A percentile compares a stretch with the other conserved stretches of the same genome.
phyloP scores from a whole-genome alignment of 2,113 vertebrate species.

The Silurus glanis region DNA sequence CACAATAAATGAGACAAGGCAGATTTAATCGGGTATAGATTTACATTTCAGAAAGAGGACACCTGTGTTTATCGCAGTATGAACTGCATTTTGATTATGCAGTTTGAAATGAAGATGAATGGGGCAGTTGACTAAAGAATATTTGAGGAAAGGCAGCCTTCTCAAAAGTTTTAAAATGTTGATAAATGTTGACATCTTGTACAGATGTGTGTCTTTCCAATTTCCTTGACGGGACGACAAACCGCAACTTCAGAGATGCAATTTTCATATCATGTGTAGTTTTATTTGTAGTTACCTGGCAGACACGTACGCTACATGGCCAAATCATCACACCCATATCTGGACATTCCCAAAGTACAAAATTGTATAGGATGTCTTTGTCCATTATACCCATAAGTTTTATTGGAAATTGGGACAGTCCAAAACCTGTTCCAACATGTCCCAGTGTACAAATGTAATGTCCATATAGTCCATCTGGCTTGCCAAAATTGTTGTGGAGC shows the following conservation, averaged over 20 bases:
- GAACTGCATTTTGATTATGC: conserved; percentile 2
- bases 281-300: neutral
- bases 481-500: neutral
- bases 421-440: neutral
- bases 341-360: neutral
- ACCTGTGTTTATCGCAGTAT: neutral
- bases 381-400: neutral
- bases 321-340: neutral
- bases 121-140: neutral
- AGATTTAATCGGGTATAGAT: neutral
- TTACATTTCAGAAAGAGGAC: neutral
- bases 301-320: neutral
- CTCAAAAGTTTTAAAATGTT: neutral
- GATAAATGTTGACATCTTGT: neutral
- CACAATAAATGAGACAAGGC: neutral
- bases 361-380: neutral
- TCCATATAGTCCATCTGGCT: neutral
- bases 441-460: neutral
- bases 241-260: neutral
- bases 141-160: neutral
- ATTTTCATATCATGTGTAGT: neutral
- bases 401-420: neutral
- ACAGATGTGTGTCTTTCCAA: neutral
- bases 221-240: neutral
- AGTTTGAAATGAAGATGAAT: neutral